Percentiles rank a stretch among this genome's conserved stretches.
Evolutionary conservation across 2,113 vertebrate genomes (phyloP).

Genomic region (Spermophilus dauricus): DNA sequence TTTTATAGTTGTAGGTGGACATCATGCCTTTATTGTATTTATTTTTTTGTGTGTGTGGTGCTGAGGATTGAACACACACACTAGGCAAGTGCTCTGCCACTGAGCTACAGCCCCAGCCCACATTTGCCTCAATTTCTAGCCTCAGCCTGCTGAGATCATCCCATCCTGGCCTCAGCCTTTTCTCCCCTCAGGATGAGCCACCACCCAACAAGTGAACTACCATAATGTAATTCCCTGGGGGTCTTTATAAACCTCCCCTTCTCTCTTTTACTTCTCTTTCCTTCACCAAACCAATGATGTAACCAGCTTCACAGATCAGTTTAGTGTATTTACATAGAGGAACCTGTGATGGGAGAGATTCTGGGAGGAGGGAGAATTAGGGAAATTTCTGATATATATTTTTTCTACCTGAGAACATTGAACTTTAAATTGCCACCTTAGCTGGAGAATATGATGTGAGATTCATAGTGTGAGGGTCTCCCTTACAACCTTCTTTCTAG

Average conservation of each 20-base stretch:
- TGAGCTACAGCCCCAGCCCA: background rate
- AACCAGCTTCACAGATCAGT: background rate
- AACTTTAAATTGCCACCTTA: background rate
- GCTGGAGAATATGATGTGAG: background rate
- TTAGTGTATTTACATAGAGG: conserved; percentile 57
- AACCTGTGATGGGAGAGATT: background rate
- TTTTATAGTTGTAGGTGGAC: no score
- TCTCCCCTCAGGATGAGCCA: background rate
- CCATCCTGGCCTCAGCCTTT: background rate
- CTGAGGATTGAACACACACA: no score
- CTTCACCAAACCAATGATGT: background rate
- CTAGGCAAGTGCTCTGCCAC: no score
- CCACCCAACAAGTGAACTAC: background rate
- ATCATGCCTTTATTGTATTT: no score
- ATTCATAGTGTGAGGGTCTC: background rate
- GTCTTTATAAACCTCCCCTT: background rate
- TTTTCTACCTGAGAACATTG: background rate
- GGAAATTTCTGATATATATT: background rate
- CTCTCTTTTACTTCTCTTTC: background rate
- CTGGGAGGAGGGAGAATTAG: background rate
- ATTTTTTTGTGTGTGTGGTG: no score
- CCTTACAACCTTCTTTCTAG: background rate
- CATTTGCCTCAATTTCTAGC: background rate
- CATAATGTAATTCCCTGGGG: background rate
- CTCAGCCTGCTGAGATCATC: background rate